These are phyloP conservation scores for Poeciliopsis paucimaculata DNA, from an alignment of 2,797 vertebrate genomes.

Conservation along the genomic window DNA sequence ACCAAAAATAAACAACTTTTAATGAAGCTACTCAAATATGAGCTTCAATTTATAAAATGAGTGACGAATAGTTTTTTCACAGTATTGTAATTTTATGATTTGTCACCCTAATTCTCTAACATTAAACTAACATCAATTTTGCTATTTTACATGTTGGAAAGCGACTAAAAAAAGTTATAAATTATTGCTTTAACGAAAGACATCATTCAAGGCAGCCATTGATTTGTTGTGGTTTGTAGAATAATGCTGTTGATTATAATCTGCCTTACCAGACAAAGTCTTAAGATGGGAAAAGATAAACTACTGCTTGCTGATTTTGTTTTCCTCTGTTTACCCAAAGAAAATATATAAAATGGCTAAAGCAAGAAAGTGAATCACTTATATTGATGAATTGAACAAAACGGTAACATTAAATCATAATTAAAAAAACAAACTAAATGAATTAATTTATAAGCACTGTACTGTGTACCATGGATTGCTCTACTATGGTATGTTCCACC, in stretches of 20 bases:
- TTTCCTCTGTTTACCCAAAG: conserved; percentile 51
- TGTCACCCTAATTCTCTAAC: background rate
- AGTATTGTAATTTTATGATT: background rate
- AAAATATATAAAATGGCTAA: conserved; percentile 69
- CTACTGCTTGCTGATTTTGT: conserved; percentile 38
- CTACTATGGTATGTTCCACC: conserved; percentile 21
- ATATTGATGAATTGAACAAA: conserved; percentile 66
- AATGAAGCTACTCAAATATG: background rate
- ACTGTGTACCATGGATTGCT: conserved; percentile 32
- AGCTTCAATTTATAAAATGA: background rate
- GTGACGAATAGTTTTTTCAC: background rate
- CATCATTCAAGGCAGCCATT: conserved; percentile 39
- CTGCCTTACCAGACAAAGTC: conserved; percentile 50
- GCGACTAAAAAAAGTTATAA: background rate
- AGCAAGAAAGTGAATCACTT: conserved; percentile 63
- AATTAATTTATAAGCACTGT: conserved; percentile 42
- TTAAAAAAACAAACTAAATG: conserved; percentile 50
- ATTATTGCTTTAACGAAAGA: background rate
- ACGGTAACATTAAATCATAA: conserved; percentile 61
- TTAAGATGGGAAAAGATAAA: conserved; percentile 49
- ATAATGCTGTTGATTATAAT: conserved; percentile 60
- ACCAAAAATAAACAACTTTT: background rate
- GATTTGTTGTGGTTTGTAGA: conserved; percentile 76
- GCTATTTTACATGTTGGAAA: background rate
- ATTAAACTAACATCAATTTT: background rate